A percentile compares a stretch with the other conserved stretches of the same genome.
phyloP scores from a whole-genome alignment of 2,113 vertebrate genomes.

The Grammomys surdaster region DNA sequence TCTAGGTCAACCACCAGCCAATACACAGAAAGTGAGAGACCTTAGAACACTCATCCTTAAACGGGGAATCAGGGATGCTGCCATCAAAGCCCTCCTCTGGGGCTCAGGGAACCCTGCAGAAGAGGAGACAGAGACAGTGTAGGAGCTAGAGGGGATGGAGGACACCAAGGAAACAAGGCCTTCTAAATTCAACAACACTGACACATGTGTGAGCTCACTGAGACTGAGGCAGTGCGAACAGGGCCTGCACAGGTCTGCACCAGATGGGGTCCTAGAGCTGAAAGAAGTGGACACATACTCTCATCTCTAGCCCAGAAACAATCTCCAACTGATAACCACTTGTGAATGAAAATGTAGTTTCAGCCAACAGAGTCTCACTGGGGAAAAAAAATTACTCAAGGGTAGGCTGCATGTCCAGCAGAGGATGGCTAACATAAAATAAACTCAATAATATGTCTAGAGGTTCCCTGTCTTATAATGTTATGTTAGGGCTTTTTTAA shows the following conservation, averaged over 20 bases:
- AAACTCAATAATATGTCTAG: neutral
- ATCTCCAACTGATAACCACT: neutral
- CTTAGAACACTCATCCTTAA: neutral
- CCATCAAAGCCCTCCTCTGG: neutral
- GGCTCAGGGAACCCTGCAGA: neutral
- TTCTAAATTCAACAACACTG: neutral
- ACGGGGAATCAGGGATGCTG: accelerated
- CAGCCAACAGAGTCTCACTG: neutral
- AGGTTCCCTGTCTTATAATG: neutral
- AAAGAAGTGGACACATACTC: neutral
- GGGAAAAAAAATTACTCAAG: neutral
- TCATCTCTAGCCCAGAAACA: neutral
- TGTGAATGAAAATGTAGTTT: neutral
- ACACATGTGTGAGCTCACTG: neutral
- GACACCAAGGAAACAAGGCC: no score
- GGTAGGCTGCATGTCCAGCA: neutral
- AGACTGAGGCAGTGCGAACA: neutral
- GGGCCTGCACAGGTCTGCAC: neutral
- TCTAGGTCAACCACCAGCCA: neutral
- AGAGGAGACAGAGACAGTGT: neutral
- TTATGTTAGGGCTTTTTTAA: neutral
- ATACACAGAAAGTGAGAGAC: neutral
- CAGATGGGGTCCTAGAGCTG: neutral
- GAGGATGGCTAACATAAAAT: neutral
- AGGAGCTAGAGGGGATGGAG: neutral